Base-by-base conservation (phyloP, 1,140 invertebrate species). In the Calephelis nemesis region DNA sequence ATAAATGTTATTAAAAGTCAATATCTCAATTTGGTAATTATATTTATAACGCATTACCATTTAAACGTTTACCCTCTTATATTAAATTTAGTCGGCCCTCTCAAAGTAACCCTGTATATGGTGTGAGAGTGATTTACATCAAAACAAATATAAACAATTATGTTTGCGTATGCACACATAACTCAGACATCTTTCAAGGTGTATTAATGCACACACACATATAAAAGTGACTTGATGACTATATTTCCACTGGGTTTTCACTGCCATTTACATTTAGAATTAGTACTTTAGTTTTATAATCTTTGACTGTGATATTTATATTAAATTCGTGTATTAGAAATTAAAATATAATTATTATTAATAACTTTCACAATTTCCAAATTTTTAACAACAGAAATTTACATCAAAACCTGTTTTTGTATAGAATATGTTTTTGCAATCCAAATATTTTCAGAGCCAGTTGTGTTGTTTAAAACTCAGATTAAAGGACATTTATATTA, bases 301-400 rank as follows among this genome's bases (percentile, higher is more conserved):
- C 82, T 87, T 88, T 88, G 88, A 90, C 88, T 90, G 88, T 90
- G 88, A 90, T 90, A 90, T 88, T 90, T 89, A 89, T 90, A 84
- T 88, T 85, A 88, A 85, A 90, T 83, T 88, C 76, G 82, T 87
- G 85, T 85, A 85, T 85, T 88, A 87, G 84, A 80, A 81, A 72
- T 87, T 77, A 87, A 81, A 83, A 78, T 88, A 85, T 71, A 80
- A 72, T 76, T 83, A 82, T 72, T 76, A 65, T 30, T 58, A 58
- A 30, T 81, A 79, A 75, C 68, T 68, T 71, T 70, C 73, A 79
- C 73, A 52, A 72, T 82, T 79, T 74, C 70, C 78, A 80, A 73
- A 75, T 74, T 76, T 78, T 76, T 71, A 67, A 66, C 60, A 63
- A 73, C 48, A 68, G 48, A 70, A 65, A n/a, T 71, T 65, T 74